Evolutionary conservation across 2,113 vertebrate species (phyloP).

Genomic region (Ciconia stormi): DNA sequence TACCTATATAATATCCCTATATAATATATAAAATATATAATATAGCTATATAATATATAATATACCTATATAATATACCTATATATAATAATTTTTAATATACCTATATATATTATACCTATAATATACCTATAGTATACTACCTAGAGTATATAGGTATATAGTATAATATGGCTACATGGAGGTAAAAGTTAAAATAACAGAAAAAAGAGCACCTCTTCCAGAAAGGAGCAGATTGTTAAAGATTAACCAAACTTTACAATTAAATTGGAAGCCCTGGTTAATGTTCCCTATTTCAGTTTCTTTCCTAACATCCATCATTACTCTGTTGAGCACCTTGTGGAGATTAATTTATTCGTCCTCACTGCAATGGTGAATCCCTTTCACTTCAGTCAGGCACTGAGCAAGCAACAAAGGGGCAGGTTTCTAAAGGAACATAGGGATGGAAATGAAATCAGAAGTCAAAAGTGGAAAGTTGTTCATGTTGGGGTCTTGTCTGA

Average conservation of each 20-base stretch:
- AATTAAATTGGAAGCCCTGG: neutral
- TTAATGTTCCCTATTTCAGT: neutral
- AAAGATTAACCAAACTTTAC: neutral
- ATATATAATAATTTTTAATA: too few species aligned
- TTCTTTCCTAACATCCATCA: neutral
- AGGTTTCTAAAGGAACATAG: neutral
- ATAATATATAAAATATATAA: too few species aligned
- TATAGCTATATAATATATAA: too few species aligned
- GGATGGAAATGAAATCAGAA: neutral
- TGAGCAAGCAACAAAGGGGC: neutral
- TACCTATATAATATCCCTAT: too few species aligned
- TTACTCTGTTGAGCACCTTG: neutral
- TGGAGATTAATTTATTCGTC: neutral
- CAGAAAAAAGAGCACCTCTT: neutral
- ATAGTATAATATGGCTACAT: neutral
- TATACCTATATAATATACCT: too few species aligned
- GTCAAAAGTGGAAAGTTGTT: neutral
- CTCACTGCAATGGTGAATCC: neutral
- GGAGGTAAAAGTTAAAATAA: neutral
- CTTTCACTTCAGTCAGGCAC: neutral
- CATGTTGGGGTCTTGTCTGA: neutral
- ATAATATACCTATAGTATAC: neutral
- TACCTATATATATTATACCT: too few species aligned
- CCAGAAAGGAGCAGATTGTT: neutral
- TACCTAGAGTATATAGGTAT: neutral